Base-by-base conservation (phyloP, 2,888 invertebrate species). In the Agriopis marginaria region DNA sequence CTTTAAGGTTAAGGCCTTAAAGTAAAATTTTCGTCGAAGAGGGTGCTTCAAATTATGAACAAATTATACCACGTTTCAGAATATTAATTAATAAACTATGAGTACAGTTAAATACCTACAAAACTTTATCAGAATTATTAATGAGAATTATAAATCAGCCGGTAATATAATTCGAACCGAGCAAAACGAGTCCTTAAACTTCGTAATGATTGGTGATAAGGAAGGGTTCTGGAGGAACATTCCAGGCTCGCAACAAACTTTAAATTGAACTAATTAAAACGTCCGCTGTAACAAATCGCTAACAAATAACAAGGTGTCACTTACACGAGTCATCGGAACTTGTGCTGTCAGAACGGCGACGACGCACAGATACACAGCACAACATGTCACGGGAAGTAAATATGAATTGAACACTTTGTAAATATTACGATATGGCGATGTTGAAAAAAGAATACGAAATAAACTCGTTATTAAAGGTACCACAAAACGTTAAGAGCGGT, bases 351-450 rank as follows among this genome's bases (percentile, higher is more conserved):
- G 77, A 77, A 58, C 51, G 14, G 51, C 63, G 59, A 51, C 51
- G 39, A 49, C 51, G 39, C 5, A 70, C 44, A 55, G 75, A 79
- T 58, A 80, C 73, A 74, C 86, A 86, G 77, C 86, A 84, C 72
- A 86, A 85, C 86, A 86, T 86, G 73, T 74, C 49, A 42, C 40
- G 5, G 5, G 12, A 23, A 44, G 42, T 49, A 42, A 7, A 56
- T 39, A 56, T 6, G 39, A 11, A 39, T 5, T 9, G 10, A 58
- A 23, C 17, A 45, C 42, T 11, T 12, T 32, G 17, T 8, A 55
- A 40, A 42, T 14, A 14, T 10, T 9, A 54, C 54, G n/a, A 39
- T 39, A 54, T 3, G 32, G 9, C 11, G n/a, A 47, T 47, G 14
- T 49, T 14, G 14, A n/a, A 14, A 12, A 32, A 50, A 3, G 3